Evolutionary conservation across 2,888 invertebrate species (phyloP).

Genomic region (Rutpela maculata): DNA sequence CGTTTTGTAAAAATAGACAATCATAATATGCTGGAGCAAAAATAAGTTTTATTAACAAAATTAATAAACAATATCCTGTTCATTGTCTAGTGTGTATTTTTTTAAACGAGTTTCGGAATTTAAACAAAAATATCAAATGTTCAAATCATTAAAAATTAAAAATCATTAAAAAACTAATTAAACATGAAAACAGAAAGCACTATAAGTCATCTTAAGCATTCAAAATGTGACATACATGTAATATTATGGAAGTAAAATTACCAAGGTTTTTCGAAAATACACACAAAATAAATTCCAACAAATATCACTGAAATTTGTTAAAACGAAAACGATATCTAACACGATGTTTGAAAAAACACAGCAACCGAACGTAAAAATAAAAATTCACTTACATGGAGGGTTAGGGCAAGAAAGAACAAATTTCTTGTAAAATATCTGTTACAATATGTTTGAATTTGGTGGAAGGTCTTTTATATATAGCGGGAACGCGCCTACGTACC

Average conservation of each 20-base stretch:
- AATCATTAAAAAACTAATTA: background rate
- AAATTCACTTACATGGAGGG: constrained; percentile 49
- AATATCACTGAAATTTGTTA: constrained; percentile 12
- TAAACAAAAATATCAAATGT: background rate
- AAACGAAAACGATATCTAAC: background rate
- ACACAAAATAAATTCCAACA: constrained; percentile 14
- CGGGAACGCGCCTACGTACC: constrained; percentile 49
- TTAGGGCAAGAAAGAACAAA: constrained; percentile 39
- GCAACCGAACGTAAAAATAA: constrained; percentile 28
- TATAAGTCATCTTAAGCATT: too few relatives aligned
- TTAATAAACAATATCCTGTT: background rate
- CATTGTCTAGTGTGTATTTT: background rate
- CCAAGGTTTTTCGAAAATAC: background rate
- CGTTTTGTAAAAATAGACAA: background rate
- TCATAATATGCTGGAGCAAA: background rate
- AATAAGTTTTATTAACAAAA: background rate
- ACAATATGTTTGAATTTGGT: constrained; percentile 50
- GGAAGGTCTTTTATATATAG: constrained; percentile 49
- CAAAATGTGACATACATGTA: background rate
- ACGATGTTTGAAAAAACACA: background rate
- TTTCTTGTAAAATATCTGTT: constrained; percentile 49
- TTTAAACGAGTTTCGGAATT: background rate
- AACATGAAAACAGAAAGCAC: background rate
- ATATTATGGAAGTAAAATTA: background rate
- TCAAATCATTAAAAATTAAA: background rate